Evolutionary conservation across 37 sponge, comb jelly and placozoan genomes (phyloP).

Genomic region (Cladorhizidae sp.): DNA sequence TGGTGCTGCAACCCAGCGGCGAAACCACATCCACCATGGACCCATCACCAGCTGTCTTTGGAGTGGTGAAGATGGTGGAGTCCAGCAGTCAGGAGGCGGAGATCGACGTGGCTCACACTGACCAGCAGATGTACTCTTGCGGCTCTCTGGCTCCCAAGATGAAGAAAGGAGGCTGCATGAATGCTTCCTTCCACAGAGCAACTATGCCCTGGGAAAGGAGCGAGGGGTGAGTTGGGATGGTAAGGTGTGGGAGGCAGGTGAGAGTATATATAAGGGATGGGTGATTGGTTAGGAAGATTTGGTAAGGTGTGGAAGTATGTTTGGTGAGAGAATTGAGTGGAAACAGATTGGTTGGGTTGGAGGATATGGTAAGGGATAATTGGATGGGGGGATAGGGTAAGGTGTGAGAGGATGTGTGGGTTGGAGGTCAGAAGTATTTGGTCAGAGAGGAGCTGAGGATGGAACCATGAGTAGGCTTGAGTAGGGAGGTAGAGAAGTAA

Average conservation of each 20-base stretch:
- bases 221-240: conserved; percentile 72
- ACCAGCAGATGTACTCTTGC: conserved; percentile 94
- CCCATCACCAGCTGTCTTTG: conserved; percentile 81
- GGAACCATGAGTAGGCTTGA: too few relatives aligned
- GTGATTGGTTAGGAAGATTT: neutral
- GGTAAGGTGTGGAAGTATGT: neutral
- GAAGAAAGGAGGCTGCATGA: conserved; percentile 83
- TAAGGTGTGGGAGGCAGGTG: neutral
- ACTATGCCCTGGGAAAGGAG: conserved; percentile 94
- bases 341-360: neutral
- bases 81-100: conserved; percentile 6
- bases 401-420: conserved; percentile 12
- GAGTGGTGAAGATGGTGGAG: conserved; percentile 72
- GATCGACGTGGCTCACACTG: conserved; percentile 33
- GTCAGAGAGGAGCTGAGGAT: too few relatives aligned
- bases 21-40: conserved; percentile 44
- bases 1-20: conserved; percentile 42
- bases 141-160: conserved; percentile 95
- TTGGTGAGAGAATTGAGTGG: neutral
- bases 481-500: too few relatives aligned
- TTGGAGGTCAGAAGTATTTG: neutral
- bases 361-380: neutral
- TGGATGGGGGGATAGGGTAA: neutral
- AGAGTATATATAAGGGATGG: neutral
- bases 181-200: conserved; percentile 74